A percentile compares a stretch with the other conserved stretches of the same genome.
phyloP scores from a whole-genome alignment of 1,140 invertebrate genomes.

The Nasonia longicornis region DNA sequence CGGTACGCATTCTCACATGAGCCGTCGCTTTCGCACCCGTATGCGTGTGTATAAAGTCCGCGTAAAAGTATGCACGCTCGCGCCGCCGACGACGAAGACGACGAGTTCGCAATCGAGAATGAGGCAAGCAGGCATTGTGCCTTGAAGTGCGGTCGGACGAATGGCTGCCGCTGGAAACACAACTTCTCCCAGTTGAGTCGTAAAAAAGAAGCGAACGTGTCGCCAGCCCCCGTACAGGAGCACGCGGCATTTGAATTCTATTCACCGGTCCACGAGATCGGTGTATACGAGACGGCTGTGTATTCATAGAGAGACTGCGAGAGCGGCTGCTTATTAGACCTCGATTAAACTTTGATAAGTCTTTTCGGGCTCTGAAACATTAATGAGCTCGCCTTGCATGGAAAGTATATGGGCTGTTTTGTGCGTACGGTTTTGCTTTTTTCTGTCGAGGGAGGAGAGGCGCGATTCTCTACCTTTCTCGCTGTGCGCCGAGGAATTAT shows the following conservation, averaged over 20 bases:
- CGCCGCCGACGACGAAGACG: neutral
- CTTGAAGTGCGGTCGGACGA: neutral
- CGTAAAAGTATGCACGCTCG: neutral
- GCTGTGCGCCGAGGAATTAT: neutral
- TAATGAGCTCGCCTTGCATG: neutral
- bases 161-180: neutral
- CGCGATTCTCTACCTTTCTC: neutral
- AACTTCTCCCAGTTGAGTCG: slow-evolving; percentile 18
- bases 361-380: neutral
- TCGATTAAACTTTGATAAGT: slow-evolving; percentile 28
- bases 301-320: too few relatives aligned
- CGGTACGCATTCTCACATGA: too few relatives aligned
- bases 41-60: neutral
- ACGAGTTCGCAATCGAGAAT: neutral
- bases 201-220: neutral
- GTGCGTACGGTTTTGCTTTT: neutral
- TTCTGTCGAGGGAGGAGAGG: neutral
- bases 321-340: neutral
- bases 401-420: neutral
- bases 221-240: neutral
- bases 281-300: neutral
- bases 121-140: neutral
- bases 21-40: neutral
- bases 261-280: neutral
- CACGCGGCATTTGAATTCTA: slow-evolving; percentile 16